Conservation (phyloP, 1,140 invertebrate species). For the Drosophila asahinai region DNA sequence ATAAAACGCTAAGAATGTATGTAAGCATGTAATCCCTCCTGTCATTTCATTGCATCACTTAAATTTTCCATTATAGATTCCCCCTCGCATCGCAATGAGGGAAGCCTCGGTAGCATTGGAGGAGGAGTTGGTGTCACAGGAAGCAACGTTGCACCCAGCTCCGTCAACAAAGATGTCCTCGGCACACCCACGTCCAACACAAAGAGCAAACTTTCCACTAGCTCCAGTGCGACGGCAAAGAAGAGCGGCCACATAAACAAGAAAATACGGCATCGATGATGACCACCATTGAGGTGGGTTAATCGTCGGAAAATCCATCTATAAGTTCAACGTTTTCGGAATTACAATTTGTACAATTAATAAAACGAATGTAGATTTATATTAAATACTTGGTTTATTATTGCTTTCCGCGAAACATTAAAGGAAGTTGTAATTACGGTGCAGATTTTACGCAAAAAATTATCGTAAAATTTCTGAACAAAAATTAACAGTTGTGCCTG, state of each 20-base stretch:
- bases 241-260: slow-evolving; percentile 75
- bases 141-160: slow-evolving; percentile 6
- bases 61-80: slow-evolving; percentile 41
- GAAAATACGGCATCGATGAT: slow-evolving; percentile 84
- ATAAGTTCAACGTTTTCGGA: slow-evolving; percentile 23
- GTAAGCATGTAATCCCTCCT: not conserved
- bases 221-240: slow-evolving; percentile 77
- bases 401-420: not conserved
- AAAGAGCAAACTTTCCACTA: slow-evolving; percentile 73
- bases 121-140: slow-evolving; percentile 8
- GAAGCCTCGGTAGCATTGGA: slow-evolving; percentile 17
- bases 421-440: not conserved
- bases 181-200: slow-evolving; percentile 74
- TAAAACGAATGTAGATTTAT: slow-evolving; percentile 31
- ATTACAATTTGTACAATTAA: slow-evolving; percentile 36
- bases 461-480: not conserved
- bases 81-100: slow-evolving; percentile 64
- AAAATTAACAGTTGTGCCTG: no score
- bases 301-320: not conserved
- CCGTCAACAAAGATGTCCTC: slow-evolving; percentile 54
- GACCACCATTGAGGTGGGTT: not conserved
- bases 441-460: not conserved
- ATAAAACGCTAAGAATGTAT: not conserved
- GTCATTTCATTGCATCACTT: not conserved
- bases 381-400: not conserved